These are phyloP conservation scores for Lophochroa leadbeateri DNA, from an alignment of 2,113 vertebrate species.

Conservation along the genomic window DNA sequence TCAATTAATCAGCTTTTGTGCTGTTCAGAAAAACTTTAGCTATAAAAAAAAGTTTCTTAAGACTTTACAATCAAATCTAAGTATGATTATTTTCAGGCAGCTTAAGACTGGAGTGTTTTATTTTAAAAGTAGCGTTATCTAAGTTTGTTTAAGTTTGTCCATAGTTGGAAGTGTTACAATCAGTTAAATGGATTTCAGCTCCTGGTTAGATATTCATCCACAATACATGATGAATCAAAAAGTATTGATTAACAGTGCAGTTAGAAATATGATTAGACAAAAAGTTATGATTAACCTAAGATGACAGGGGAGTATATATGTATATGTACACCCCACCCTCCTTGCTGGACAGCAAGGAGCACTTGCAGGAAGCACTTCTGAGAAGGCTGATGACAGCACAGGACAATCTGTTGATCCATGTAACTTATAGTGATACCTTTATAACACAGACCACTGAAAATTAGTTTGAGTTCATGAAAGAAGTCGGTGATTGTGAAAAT, in stretches of 20 bases:
- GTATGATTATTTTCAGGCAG: neutral
- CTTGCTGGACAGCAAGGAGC: neutral
- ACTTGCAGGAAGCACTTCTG: neutral
- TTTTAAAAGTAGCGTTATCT: neutral
- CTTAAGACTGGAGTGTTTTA: neutral
- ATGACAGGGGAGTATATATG: neutral
- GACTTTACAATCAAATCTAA: neutral
- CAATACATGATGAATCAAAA: neutral
- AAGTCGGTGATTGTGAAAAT: neutral
- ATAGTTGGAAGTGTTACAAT: neutral
- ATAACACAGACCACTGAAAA: neutral
- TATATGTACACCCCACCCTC: rapidly evolving
- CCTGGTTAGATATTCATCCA: neutral
- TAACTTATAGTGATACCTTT: neutral
- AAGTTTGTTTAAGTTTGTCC: neutral
- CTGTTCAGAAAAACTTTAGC: neutral
- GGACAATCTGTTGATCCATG: neutral
- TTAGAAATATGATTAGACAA: neutral
- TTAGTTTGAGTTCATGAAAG: neutral
- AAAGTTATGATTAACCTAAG: neutral
- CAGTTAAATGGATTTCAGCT: neutral
- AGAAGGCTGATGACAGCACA: neutral
- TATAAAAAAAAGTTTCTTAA: neutral
- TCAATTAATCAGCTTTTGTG: neutral
- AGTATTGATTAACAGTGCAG: neutral